Evolutionary conservation across 2,113 vertebrate species (phyloP), one percentile per base, ranked within the genome.

Genomic region (Brachyhypopomus gauderio): DNA sequence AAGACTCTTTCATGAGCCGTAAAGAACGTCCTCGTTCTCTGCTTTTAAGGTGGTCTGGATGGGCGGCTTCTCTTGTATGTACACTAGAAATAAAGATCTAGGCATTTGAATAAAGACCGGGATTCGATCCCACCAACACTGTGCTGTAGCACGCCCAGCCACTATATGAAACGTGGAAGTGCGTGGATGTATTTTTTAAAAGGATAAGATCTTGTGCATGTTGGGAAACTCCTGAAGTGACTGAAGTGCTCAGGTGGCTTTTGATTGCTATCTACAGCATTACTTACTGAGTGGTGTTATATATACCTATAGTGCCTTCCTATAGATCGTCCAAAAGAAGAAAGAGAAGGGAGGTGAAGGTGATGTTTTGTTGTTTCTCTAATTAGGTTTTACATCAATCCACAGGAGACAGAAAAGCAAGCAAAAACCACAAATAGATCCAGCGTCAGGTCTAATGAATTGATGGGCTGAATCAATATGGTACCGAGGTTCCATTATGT

Each of bases 401-500:
- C 41, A 34, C 76, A 73, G 52, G 79, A 81, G 78, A 72, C 17
- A 36, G 62, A 77, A 62, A 38, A 70, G 66, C 58, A 81, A 78
- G 41, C 66, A 25, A 73, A 78, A 83, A 48, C 59, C 72, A 66
- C 64, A 67, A 71, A 74, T 52, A 80, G 48, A 74, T 52, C 69
- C 11, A 30, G 25, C 90, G 88, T 91, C 87, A 83, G 84, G 85
- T 87, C 79, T 86, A 90, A 90, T 88, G 88, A 90, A 81, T 81
- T 75, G 77, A 82, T 76, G 79, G 23, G 74, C 77, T 76, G 76
- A 89, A 91, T 93, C 88, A 23, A 91, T 91, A 85, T 6, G 74
- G 77, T 88, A 66, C 5, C 52, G 86, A 87, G 83, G 84, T 78
- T 69, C 71, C 85, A 79, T 72, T 71, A 78, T 83, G 81, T 90